Percentiles rank a stretch among this genome's conserved stretches.
phyloP scores from a whole-genome alignment of 2,797 vertebrate species.

The Spheniscus humboldti region DNA sequence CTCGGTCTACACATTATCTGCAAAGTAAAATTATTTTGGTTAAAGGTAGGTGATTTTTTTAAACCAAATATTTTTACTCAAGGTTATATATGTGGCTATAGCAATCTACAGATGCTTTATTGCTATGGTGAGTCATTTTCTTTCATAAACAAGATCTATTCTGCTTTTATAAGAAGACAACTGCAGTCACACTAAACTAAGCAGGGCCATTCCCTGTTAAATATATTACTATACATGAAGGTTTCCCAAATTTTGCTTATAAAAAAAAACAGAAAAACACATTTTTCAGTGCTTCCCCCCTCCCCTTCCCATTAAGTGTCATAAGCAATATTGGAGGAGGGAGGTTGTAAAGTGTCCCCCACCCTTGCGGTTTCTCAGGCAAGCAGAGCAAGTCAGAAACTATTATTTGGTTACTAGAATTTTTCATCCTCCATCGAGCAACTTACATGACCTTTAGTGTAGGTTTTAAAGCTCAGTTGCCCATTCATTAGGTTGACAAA shows the following conservation, averaged over 20 bases:
- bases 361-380: neutral
- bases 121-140: neutral
- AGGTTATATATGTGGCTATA: neutral
- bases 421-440: conserved; percentile 36
- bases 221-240: neutral
- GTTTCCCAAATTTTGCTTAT: neutral
- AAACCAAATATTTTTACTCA: neutral
- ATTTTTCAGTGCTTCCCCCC: neutral
- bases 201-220: neutral
- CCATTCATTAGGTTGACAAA: conserved; percentile 73
- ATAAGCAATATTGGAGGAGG: neutral
- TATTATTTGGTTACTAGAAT: conserved; percentile 16
- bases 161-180: neutral
- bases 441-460: conserved; percentile 35
- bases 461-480: conserved; percentile 60
- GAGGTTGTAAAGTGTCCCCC: neutral
- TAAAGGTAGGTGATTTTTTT: neutral
- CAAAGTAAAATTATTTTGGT: neutral
- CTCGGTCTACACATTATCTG: neutral
- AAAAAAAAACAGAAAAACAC: neutral
- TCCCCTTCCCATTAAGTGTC: neutral
- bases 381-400: conserved; percentile 24
- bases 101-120: neutral
- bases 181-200: neutral
- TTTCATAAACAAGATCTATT: neutral